phyloP scores from a whole-genome alignment of 37 sponge, comb jelly and placozoan genomes.

The Aplysina aerophoba region DNA sequence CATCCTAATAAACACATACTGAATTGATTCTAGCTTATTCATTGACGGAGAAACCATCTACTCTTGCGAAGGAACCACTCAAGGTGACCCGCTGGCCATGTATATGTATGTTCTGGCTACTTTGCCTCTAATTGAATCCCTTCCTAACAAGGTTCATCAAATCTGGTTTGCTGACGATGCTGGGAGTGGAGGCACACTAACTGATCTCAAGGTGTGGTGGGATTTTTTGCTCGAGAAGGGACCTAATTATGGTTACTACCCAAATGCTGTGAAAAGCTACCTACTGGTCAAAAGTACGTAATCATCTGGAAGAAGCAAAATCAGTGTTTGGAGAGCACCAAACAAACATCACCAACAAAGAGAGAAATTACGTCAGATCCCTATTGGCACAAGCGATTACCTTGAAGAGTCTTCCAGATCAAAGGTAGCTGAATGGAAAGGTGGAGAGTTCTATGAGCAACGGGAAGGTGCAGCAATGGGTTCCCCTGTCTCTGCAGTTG shows the following conservation, averaged over 20 bases:
- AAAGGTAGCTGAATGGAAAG: too few relatives aligned
- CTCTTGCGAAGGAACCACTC: slow-evolving; percentile 9
- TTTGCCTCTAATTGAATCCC: background rate
- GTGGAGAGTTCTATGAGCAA: too few relatives aligned
- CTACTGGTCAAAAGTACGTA: too few relatives aligned
- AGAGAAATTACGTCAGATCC: too few relatives aligned
- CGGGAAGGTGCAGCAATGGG: too few relatives aligned
- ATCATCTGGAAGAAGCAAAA: too few relatives aligned
- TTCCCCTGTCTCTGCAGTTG: too few relatives aligned
- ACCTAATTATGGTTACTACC: background rate
- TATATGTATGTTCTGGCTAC: slow-evolving; percentile 20
- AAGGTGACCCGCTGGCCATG: slow-evolving; percentile 10
- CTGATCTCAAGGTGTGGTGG: slow-evolving; percentile 13
- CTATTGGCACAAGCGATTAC: too few relatives aligned
- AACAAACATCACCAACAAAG: too few relatives aligned
- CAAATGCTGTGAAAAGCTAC: too few relatives aligned
- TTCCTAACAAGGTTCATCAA: background rate
- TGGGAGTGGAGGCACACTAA: background rate
- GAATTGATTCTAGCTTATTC: background rate
- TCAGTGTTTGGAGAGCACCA: too few relatives aligned
- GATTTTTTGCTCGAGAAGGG: slow-evolving; percentile 6
- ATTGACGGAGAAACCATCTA: slow-evolving; percentile 10
- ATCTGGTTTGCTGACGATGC: slow-evolving; percentile 33
- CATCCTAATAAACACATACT: background rate
- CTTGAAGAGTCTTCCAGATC: too few relatives aligned